phyloP scores from a whole-genome alignment of 2,888 invertebrate genomes.

The Invenusta paracnida region DNA sequence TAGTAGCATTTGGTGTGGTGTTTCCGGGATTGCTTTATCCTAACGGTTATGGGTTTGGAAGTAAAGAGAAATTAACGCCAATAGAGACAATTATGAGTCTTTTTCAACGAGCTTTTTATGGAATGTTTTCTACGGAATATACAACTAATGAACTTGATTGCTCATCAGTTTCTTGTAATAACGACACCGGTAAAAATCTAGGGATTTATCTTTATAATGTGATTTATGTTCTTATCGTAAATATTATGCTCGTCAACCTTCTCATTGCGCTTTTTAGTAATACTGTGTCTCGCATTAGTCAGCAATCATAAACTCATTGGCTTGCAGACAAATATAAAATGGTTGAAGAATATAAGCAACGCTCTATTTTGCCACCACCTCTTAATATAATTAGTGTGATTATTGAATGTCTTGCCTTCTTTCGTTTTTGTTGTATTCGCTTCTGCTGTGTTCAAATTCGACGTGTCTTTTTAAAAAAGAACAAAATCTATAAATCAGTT shows the following conservation, averaged over 20 bases:
- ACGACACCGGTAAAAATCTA: background rate
- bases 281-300: constrained; percentile 41
- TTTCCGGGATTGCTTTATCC: constrained; percentile 44
- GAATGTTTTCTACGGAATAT: constrained; percentile 35
- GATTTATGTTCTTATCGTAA: constrained; percentile 31
- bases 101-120: constrained; percentile 32
- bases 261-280: constrained; percentile 42
- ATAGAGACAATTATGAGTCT: background rate
- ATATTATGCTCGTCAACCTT: constrained; percentile 40
- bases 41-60: constrained; percentile 37
- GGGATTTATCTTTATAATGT: constrained; percentile 14
- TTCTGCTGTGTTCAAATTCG: background rate
- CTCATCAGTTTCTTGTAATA: background rate
- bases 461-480: background rate
- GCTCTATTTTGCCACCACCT: constrained; percentile 43
- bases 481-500: background rate
- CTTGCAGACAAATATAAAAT: constrained; percentile 41
- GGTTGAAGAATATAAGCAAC: constrained; percentile 38
- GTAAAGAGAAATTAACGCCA: background rate
- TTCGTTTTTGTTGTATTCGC: background rate
- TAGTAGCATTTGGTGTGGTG: constrained; percentile 41
- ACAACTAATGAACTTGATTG: background rate
- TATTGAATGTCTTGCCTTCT: background rate
- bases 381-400: constrained; percentile 25
- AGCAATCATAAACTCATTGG: constrained; percentile 39